These are phyloP conservation scores for Muntiacus reevesi DNA, from an alignment of 2,113 vertebrate genomes.

Conservation along the genomic window DNA sequence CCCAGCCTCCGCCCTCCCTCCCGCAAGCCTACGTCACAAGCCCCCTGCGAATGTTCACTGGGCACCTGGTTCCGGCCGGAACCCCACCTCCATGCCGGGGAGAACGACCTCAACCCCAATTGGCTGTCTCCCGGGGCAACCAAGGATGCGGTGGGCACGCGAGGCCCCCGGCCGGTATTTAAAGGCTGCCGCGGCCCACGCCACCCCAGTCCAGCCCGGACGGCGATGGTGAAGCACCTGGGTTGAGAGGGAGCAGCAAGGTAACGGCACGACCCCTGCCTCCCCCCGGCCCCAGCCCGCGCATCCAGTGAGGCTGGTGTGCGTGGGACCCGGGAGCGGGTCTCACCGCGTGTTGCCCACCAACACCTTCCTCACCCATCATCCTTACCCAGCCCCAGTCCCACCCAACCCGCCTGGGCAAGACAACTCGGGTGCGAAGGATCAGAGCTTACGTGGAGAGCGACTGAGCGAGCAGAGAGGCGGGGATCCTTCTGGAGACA, in stretches of 20 bases:
- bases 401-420: slow-evolving; percentile 7
- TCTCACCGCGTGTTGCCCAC: not conserved
- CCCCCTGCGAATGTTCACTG: not conserved
- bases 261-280: slow-evolving; percentile 34
- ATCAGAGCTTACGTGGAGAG: not conserved
- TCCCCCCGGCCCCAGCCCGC: not conserved
- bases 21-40: slow-evolving; percentile 53
- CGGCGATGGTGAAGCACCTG: slow-evolving; percentile 28
- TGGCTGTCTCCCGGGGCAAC: slow-evolving; percentile 68
- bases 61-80: not conserved
- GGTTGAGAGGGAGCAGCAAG: slow-evolving; percentile 55
- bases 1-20: not conserved
- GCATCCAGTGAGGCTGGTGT: not conserved
- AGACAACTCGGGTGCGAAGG: slow-evolving; percentile 52
- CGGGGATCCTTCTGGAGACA: not conserved
- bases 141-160: slow-evolving; percentile 34
- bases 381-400: slow-evolving; percentile 19
- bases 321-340: slow-evolving; percentile 43
- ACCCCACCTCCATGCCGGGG: not conserved
- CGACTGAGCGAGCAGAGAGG: not conserved
- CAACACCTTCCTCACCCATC: slow-evolving; percentile 39
- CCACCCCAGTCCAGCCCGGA: slow-evolving; percentile 38
- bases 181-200: not conserved
- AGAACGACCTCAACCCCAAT: not conserved
- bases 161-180: slow-evolving; percentile 20